Evolutionary conservation across 1,140 invertebrate genomes (phyloP).

Genomic region (Popillia japonica): DNA sequence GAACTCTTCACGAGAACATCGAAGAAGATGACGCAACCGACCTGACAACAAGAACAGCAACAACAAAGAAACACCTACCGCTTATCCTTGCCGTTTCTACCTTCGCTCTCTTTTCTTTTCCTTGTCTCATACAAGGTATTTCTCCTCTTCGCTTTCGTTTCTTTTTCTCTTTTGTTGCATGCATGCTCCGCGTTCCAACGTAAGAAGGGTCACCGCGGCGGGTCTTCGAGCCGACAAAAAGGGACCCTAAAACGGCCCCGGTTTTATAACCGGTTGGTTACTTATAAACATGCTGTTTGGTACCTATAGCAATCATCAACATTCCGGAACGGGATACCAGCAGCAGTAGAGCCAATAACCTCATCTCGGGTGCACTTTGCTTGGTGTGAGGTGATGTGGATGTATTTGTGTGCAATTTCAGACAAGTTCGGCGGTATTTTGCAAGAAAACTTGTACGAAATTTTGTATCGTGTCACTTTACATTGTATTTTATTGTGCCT

Average conservation of each 20-base stretch:
- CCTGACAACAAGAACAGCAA: background rate
- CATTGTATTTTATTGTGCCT: too few species aligned
- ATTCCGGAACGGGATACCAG: conserved; percentile 13
- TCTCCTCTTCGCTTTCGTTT: background rate
- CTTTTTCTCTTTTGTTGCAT: conserved; percentile 14
- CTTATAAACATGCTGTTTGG: conserved; percentile 16
- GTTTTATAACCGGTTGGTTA: conserved; percentile 35
- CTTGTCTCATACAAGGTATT: background rate
- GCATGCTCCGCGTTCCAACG: conserved; percentile 3
- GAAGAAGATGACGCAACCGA: conserved; percentile 1
- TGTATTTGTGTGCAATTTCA: background rate
- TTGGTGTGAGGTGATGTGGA: background rate
- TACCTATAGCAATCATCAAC: conserved; percentile 15
- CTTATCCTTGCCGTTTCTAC: background rate
- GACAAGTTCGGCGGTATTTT: background rate
- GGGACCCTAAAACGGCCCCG: conserved; percentile 24
- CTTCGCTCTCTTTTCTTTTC: background rate
- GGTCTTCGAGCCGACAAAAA: conserved; percentile 23
- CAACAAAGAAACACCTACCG: conserved; percentile 17
- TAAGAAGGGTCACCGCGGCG: conserved; percentile 8
- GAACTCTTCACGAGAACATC: background rate
- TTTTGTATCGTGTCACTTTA: too few species aligned
- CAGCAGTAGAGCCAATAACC: conserved; percentile 15
- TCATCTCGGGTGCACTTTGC: conserved; percentile 7
- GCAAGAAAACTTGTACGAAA: background rate